These are phyloP conservation scores for Meriones psammophilus DNA, from an alignment of 2,797 vertebrate species.

Conservation along the genomic window DNA sequence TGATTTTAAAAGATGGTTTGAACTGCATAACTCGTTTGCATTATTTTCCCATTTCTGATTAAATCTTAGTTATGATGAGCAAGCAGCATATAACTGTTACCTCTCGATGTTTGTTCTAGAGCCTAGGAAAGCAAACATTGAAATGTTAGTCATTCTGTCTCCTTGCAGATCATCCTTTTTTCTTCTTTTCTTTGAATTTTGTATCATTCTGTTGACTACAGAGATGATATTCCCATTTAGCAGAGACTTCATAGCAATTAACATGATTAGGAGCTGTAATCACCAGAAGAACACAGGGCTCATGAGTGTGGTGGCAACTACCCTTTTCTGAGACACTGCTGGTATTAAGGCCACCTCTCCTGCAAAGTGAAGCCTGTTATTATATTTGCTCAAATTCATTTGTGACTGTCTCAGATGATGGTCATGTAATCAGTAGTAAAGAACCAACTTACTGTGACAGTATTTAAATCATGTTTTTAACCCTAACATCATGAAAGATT, in stretches of 20 bases:
- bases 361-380: conserved; percentile 34
- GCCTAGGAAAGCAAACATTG: conserved; percentile 11
- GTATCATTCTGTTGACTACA: conserved; percentile 10
- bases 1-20: background rate
- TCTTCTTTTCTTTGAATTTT: background rate
- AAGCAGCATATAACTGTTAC: background rate
- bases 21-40: background rate
- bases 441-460: background rate
- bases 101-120: conserved; percentile 33
- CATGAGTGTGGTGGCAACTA: background rate
- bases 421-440: background rate
- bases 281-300: conserved; percentile 24
- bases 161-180: background rate
- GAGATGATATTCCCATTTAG: conserved; percentile 12
- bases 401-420: background rate
- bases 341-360: background rate
- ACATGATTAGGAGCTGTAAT: background rate
- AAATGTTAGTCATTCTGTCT: background rate
- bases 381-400: conserved; percentile 5
- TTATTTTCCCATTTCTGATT: conserved; percentile 31
- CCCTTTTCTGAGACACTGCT: background rate
- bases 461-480: background rate
- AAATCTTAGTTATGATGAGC: background rate
- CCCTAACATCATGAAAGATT: background rate
- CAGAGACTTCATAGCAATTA: conserved; percentile 29